A percentile compares a stretch with the other conserved stretches of the same genome.
Conservation (phyloP, 1,140 invertebrate genomes). For the Aricia agestis region DNA sequence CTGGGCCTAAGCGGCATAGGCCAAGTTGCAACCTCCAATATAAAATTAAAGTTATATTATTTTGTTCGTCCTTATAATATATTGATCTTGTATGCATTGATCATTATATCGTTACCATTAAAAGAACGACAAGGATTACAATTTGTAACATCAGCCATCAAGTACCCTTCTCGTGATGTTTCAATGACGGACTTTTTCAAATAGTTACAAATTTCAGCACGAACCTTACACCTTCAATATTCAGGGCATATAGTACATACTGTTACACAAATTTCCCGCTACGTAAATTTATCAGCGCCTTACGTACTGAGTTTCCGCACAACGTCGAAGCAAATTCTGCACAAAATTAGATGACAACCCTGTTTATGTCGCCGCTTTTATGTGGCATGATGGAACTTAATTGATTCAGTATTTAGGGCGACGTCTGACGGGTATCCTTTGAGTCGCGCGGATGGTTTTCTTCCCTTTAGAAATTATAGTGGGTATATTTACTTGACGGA, state of each 20-base stretch:
- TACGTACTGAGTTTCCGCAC: not conserved
- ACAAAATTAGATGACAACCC: constrained; percentile 12
- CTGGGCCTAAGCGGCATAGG: too few relatives aligned
- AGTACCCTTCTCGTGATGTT: too few relatives aligned
- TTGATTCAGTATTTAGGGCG: constrained; percentile 28
- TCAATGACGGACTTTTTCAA: not conserved
- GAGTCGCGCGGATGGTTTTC: constrained; percentile 9
- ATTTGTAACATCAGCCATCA: too few relatives aligned
- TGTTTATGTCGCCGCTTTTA: constrained; percentile 31
- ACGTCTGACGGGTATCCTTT: constrained; percentile 25
- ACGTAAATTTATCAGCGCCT: not conserved
- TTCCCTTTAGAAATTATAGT: not conserved
- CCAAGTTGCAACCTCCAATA: too few relatives aligned
- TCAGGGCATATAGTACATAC: not conserved
- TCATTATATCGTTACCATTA: too few relatives aligned
- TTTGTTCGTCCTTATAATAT: too few relatives aligned
- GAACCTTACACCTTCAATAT: not conserved
- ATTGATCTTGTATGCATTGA: too few relatives aligned
- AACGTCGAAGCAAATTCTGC: not conserved
- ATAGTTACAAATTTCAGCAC: too few relatives aligned
- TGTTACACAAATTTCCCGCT: not conserved
- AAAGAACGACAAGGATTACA: too few relatives aligned
- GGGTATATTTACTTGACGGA: not conserved
- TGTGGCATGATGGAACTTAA: constrained; percentile 31
- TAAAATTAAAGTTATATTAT: too few relatives aligned